These are phyloP conservation scores for Drosophila serrata DNA, from an alignment of 1,140 invertebrate species.

Conservation along the genomic window DNA sequence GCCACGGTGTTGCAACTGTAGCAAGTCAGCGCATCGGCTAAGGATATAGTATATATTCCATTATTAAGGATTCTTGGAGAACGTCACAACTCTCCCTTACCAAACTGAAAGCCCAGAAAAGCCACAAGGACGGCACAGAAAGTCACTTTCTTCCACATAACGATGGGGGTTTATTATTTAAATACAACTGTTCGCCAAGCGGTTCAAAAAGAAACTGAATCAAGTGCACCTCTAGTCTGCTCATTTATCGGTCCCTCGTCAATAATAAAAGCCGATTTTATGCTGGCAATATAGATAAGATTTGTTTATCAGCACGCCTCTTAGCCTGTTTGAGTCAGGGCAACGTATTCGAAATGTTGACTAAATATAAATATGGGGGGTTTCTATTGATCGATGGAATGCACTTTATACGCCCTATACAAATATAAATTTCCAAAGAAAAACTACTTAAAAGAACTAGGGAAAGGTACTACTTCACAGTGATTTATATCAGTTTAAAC, in stretches of 20 bases:
- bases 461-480: no score
- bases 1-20: slow-evolving; percentile 34
- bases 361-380: slow-evolving; percentile 13
- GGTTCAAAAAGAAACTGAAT: slow-evolving; percentile 18
- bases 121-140: slow-evolving; percentile 47
- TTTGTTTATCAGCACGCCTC: slow-evolving; percentile 11
- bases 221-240: not conserved
- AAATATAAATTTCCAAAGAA: not conserved
- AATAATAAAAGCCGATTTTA: slow-evolving; percentile 26
- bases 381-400: slow-evolving; percentile 1
- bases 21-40: slow-evolving; percentile 53
- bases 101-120: slow-evolving; percentile 48
- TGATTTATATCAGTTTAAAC: not conserved
- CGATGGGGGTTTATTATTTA: not conserved
- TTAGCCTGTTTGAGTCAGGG: slow-evolving; percentile 33
- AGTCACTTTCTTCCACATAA: slow-evolving; percentile 58
- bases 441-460: not conserved
- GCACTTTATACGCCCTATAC: not conserved
- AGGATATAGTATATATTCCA: not conserved
- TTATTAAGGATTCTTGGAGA: slow-evolving; percentile 1
- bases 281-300: slow-evolving; percentile 48
- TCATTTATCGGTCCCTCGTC: slow-evolving; percentile 1
- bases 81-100: slow-evolving; percentile 18
- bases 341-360: slow-evolving; percentile 11
- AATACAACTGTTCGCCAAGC: not conserved